phyloP scores from a whole-genome alignment of 2,113 vertebrate species.

The Laticauda colubrina region DNA sequence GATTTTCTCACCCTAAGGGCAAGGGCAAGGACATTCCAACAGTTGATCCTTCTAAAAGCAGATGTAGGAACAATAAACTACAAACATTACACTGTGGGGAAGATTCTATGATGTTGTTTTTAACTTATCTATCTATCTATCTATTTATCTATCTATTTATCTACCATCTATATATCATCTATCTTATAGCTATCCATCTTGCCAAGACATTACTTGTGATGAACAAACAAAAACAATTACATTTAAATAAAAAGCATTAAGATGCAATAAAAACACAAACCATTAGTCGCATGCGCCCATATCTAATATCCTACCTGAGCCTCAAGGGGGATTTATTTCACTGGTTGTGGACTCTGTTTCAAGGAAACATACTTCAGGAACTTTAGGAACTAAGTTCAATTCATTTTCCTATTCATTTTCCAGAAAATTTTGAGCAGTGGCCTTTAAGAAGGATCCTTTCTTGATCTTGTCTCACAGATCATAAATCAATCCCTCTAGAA shows the following conservation, averaged over 20 bases:
- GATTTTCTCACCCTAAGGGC: not conserved
- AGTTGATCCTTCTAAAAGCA: not conserved
- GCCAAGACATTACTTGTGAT: not conserved
- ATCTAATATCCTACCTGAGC: not conserved
- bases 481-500: not conserved
- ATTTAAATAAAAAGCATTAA: not conserved
- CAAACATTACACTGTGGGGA: not conserved
- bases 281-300: not conserved
- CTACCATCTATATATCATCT: too few species aligned
- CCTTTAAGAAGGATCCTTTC: not conserved
- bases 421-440: not conserved
- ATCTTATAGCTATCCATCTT: not conserved
- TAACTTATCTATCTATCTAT: too few species aligned
- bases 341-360: not conserved
- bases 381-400: not conserved
- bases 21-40: not conserved
- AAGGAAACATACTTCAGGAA: not conserved
- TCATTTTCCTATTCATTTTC: not conserved
- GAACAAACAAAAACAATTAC: not conserved
- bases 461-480: not conserved
- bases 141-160: too few species aligned
- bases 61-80: not conserved
- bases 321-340: not conserved
- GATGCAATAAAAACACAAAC: not conserved
- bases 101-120: not conserved